These are phyloP conservation scores for Lasioglossum lativentre DNA, from an alignment of 2,888 invertebrate genomes.

Conservation along the genomic window DNA sequence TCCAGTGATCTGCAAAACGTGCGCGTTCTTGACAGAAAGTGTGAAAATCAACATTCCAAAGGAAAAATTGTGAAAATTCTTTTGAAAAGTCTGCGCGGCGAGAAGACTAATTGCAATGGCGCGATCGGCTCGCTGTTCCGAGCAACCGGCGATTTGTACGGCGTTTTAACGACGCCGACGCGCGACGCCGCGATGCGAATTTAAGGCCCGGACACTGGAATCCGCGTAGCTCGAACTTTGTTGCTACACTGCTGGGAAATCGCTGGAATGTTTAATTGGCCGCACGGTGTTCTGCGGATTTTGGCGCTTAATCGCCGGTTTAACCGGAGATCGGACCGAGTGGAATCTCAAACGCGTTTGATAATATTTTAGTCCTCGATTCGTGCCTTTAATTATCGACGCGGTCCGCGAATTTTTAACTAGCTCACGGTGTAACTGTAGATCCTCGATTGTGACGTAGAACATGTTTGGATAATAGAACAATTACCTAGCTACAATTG, in stretches of 20 bases:
- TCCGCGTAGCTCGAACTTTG: not conserved
- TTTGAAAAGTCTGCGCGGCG: too few relatives aligned
- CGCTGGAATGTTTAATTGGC: conserved; percentile 26
- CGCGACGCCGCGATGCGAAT: not conserved
- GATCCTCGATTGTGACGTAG: too few relatives aligned
- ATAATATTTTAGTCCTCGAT: conserved; percentile 1
- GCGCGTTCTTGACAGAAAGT: not conserved
- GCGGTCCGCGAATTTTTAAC: not conserved
- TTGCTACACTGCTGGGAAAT: conserved; percentile 21
- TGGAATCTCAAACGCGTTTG: conserved; percentile 26
- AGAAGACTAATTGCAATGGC: not conserved
- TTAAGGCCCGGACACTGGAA: not conserved
- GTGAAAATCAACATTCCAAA: not conserved
- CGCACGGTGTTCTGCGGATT: not conserved
- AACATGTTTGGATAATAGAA: not conserved
- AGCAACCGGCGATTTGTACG: not conserved
- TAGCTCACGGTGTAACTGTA: too few relatives aligned
- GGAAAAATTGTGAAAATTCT: not conserved
- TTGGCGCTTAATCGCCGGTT: conserved; percentile 11
- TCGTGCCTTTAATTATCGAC: not conserved
- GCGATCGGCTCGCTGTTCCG: not conserved
- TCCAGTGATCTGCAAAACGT: not conserved
- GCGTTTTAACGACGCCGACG: not conserved
- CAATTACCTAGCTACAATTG: not conserved
- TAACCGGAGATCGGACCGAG: not conserved